Evolutionary conservation across 2,797 vertebrate genomes (phyloP).

Genomic region (Pelochelys cantorii): DNA sequence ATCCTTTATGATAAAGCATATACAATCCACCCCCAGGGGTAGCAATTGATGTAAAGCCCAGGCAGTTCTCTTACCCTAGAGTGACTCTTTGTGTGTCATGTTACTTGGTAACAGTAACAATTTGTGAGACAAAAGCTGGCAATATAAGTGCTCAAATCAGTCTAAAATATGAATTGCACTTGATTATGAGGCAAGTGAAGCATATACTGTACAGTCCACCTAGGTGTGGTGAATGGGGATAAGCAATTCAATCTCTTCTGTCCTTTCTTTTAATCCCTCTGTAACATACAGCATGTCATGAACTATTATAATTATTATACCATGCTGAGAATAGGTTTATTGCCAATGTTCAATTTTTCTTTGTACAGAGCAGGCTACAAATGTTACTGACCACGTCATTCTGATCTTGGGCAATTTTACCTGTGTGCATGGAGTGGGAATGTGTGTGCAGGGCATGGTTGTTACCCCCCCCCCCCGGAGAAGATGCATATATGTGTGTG

Average conservation of each 20-base stretch:
- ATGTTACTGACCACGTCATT: background rate
- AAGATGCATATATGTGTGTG: background rate
- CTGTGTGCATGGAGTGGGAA: too few relatives aligned
- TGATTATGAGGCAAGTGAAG: background rate
- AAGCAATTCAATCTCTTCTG: background rate
- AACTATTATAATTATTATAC: background rate
- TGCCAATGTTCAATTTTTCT: background rate
- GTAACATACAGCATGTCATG: fast-evolving
- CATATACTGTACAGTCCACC: background rate
- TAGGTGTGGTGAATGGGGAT: background rate
- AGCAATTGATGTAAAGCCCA: background rate
- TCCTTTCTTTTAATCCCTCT: background rate
- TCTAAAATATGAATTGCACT: background rate
- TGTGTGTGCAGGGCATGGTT: background rate
- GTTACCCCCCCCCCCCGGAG: background rate
- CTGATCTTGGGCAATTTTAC: background rate
- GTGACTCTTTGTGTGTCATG: too few relatives aligned
- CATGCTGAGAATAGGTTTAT: background rate
- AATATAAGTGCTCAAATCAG: background rate
- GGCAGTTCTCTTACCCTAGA: background rate
- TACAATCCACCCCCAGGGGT: background rate
- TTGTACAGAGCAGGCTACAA: background rate
- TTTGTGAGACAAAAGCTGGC: background rate
- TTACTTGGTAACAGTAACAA: background rate
- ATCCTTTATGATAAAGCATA: background rate